These are phyloP conservation scores for Myotis pilosus DNA, from an alignment of 2,797 vertebrate genomes.

Conservation along the genomic window DNA sequence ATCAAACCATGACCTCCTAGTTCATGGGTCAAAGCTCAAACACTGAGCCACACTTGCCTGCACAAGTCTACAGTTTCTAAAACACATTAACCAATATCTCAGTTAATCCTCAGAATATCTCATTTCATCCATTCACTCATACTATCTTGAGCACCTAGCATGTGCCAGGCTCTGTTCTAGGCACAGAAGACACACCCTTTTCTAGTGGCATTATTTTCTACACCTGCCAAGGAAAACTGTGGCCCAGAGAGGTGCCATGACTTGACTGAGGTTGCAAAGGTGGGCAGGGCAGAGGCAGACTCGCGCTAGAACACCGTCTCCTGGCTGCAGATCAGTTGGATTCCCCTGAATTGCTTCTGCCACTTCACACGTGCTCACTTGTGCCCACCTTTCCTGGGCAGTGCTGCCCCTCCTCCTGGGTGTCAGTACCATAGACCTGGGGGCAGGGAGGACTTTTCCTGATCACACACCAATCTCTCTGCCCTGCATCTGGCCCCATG, in stretches of 20 bases:
- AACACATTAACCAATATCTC: not conserved
- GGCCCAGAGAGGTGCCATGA: not conserved
- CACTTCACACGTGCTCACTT: not conserved
- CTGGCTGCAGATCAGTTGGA: not conserved
- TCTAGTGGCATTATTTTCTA: not conserved
- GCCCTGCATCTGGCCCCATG: accelerated
- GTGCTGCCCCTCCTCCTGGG: too few species aligned
- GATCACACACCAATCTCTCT: not conserved
- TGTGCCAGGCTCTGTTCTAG: not conserved
- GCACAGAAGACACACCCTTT: not conserved
- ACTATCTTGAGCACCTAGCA: not conserved
- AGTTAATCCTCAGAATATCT: not conserved
- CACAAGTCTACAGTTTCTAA: not conserved
- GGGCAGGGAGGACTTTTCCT: not conserved
- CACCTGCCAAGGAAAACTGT: not conserved
- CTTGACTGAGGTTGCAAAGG: not conserved
- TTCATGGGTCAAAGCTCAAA: too few species aligned
- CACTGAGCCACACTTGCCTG: too few species aligned
- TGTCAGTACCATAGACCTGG: accelerated
- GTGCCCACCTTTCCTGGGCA: not conserved
- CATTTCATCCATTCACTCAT: not conserved
- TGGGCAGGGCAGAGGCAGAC: not conserved
- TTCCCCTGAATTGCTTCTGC: not conserved
- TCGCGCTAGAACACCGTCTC: not conserved
- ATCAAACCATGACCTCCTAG: too few species aligned